Conservation (phyloP, 2,797 vertebrate genomes). For the Brachymystax lenok region DNA sequence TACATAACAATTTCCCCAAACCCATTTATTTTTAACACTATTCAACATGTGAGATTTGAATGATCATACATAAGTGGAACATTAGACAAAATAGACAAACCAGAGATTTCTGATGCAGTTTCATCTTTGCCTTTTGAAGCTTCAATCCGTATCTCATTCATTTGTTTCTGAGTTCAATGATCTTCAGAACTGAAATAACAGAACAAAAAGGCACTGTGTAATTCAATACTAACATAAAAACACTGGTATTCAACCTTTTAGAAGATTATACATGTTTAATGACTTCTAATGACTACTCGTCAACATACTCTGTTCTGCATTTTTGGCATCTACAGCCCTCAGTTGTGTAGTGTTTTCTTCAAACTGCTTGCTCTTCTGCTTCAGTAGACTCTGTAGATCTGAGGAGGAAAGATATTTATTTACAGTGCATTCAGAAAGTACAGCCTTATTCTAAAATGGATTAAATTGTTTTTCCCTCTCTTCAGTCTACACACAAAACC, state of each 20-base stretch:
- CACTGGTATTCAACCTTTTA: neutral
- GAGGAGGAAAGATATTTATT: neutral
- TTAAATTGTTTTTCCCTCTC: too few relatives aligned
- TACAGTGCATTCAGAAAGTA: too few relatives aligned
- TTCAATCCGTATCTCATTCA: neutral
- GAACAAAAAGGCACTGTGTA: neutral
- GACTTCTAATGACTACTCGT: neutral
- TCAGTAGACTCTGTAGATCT: neutral
- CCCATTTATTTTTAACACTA: neutral
- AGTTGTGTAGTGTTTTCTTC: neutral
- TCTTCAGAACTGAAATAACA: neutral
- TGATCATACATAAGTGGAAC: neutral
- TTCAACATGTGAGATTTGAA: neutral
- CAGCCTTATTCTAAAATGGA: too few relatives aligned
- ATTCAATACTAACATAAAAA: neutral
- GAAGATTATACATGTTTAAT: neutral
- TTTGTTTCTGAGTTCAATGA: neutral
- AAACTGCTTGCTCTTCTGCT: conserved; percentile 17
- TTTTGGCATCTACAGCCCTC: neutral
- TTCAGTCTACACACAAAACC: too few relatives aligned
- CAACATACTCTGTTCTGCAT: conserved; percentile 4
- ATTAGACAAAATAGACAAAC: neutral
- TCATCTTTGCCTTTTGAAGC: conserved; percentile 1
- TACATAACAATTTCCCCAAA: neutral
- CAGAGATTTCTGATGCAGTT: neutral